Evolutionary conservation across 2,888 invertebrate species (phyloP).

Genomic region (Temnothorax unifasciatus): DNA sequence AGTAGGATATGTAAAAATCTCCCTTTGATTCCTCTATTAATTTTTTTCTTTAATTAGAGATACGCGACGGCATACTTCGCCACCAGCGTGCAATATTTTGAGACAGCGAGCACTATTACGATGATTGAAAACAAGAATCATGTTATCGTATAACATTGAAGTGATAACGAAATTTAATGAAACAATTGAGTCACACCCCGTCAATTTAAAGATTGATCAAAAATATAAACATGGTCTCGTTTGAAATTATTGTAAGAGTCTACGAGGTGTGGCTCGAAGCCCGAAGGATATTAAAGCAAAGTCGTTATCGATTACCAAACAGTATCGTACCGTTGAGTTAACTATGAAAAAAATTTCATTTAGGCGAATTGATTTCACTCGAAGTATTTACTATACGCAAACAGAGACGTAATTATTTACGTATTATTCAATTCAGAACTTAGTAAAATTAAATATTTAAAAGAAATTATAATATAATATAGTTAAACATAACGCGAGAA

Average conservation of each 20-base stretch:
- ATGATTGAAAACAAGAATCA: background rate
- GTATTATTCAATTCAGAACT: background rate
- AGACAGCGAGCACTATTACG: too few relatives aligned
- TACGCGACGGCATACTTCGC: background rate
- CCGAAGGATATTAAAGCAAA: background rate
- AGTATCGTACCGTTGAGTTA: background rate
- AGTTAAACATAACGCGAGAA: background rate
- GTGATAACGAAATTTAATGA: background rate
- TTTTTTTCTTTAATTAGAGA: background rate
- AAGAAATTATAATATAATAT: background rate
- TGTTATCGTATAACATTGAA: background rate
- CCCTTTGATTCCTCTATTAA: background rate
- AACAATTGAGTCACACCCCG: background rate
- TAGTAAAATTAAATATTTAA: background rate
- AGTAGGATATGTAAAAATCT: background rate
- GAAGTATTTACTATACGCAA: background rate
- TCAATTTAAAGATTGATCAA: slow-evolving; percentile 6
- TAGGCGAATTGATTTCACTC: background rate
- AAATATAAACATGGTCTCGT: background rate
- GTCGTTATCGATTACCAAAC: background rate
- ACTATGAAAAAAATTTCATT: background rate
- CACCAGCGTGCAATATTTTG: background rate
- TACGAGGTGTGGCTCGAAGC: background rate
- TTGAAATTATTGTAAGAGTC: slow-evolving; percentile 8
- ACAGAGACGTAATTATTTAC: background rate